phyloP scores from a whole-genome alignment of 2,888 invertebrate species.

The Drosophila picticornis region DNA sequence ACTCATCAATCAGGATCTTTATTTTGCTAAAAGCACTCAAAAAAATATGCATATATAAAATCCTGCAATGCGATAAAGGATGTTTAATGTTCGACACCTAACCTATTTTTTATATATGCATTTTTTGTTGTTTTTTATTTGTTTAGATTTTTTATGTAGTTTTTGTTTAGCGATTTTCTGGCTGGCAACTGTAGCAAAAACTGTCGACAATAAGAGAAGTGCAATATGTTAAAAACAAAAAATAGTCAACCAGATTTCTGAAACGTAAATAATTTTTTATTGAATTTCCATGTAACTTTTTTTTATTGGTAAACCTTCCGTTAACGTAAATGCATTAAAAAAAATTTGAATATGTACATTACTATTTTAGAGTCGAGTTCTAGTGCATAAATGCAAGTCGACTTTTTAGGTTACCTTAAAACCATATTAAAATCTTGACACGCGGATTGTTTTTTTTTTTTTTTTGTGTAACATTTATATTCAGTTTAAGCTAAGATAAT shows the following conservation, averaged over 20 bases:
- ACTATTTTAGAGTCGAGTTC: conserved; percentile 20
- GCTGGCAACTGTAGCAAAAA: conserved; percentile 67
- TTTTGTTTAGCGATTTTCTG: conserved; percentile 68
- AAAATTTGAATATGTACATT: conserved; percentile 31
- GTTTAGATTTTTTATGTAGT: conserved; percentile 65
- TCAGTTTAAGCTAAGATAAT: not conserved
- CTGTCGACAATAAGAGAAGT: conserved; percentile 26
- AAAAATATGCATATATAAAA: not conserved
- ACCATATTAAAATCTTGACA: conserved; percentile 20
- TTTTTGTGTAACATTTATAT: not conserved
- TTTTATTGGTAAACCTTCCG: conserved; percentile 72
- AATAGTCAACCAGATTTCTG: conserved; percentile 19
- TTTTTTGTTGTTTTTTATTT: conserved; percentile 41
- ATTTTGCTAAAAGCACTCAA: not conserved
- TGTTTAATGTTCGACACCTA: not conserved
- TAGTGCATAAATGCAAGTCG: not conserved
- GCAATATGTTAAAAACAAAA: conserved; percentile 24
- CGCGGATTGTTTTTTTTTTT: conserved; percentile 15
- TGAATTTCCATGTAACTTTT: conserved; percentile 77
- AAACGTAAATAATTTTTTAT: conserved; percentile 79
- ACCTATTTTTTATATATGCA: not conserved
- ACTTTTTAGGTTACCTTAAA: conserved; percentile 11
- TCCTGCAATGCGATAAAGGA: not conserved
- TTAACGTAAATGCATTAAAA: conserved; percentile 58
- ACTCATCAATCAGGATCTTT: not conserved